Evolutionary conservation across 23 tunicate species (phyloP), one percentile per base, ranked within the genome.

Genomic region (Oikopleura vanhoeffeni): DNA sequence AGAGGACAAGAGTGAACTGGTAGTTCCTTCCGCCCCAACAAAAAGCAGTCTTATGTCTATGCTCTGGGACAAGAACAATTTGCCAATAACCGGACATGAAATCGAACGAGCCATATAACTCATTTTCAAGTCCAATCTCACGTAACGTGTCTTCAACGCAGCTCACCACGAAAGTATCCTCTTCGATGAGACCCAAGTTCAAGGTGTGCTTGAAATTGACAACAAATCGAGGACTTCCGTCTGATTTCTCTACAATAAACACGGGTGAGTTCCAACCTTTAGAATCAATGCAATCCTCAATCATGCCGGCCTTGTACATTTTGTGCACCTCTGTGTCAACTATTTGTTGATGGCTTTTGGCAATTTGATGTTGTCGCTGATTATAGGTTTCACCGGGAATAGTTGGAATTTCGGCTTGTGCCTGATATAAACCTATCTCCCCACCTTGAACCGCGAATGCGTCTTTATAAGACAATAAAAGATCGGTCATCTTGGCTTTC

Each of bases 1-100:
- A 71, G 2, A 38, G 79, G 38, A 71, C 3, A 3, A 33, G 79
- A 32, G 34, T 18, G 32, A 13, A 71, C 35, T 71, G 79, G 38
- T 13, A 71, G 38, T 33, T 71, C 3, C 38, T 18, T 18, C 79
- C 79, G 38, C 35, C 35, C 79, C 79, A 71, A 18, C 3, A 32
- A 71, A 71, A 71, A 30, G 79, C 79, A 32, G 79, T 71, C 32
- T 71, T 71, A 30, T 71, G 79, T 38, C 79, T 28, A 38, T 71
- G 36, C 4, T 28, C 34, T 2, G 79, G 79, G 79, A 18, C 36
- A 2, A 71, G 27, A 13, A 2, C 79, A 2, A 71, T 30, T 71
- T 71, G 79, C 79, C 79, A 71, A 30, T 71, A 71, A 2, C 79
- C 79, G 32, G 34, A 13, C 79, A 18, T 71, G 3, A 71, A 4